Evolutionary conservation across 2,888 invertebrate species (phyloP).

Genomic region (Lithophane socia): DNA sequence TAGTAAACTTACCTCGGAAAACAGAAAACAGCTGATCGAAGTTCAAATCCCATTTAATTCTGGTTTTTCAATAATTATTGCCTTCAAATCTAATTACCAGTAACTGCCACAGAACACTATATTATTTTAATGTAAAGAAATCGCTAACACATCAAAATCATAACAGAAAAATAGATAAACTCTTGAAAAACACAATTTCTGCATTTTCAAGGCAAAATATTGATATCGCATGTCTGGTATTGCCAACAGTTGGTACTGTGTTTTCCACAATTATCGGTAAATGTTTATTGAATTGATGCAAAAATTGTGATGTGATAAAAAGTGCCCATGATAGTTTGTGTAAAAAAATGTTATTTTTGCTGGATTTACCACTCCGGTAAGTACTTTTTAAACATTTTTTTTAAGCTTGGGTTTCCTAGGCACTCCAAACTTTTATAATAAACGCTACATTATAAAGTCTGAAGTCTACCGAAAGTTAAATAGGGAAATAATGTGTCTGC

Average conservation of each 20-base stretch:
- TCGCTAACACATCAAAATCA: background rate
- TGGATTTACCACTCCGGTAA: too few species aligned
- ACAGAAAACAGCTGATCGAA: slow-evolving; percentile 36
- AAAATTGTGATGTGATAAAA: too few species aligned
- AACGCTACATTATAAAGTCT: background rate
- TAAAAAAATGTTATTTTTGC: too few species aligned
- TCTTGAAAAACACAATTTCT: background rate
- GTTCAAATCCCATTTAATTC: background rate
- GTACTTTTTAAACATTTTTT: too few species aligned
- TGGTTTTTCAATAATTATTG: background rate
- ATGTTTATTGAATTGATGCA: background rate
- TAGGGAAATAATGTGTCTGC: background rate
- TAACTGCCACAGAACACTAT: background rate
- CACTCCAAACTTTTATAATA: background rate
- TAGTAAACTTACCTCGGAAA: slow-evolving; percentile 25
- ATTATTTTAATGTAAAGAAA: background rate
- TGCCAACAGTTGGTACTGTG: slow-evolving; percentile 7
- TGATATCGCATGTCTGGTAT: background rate
- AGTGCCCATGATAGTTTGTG: too few species aligned
- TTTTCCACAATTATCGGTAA: background rate
- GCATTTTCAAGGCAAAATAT: slow-evolving; percentile 8
- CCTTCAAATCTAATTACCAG: background rate
- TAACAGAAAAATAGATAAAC: background rate
- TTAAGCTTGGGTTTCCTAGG: background rate
- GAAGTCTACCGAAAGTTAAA: background rate